Evolutionary conservation across 2,888 invertebrate species (phyloP).

Genomic region (Lasioglossum lativentre): DNA sequence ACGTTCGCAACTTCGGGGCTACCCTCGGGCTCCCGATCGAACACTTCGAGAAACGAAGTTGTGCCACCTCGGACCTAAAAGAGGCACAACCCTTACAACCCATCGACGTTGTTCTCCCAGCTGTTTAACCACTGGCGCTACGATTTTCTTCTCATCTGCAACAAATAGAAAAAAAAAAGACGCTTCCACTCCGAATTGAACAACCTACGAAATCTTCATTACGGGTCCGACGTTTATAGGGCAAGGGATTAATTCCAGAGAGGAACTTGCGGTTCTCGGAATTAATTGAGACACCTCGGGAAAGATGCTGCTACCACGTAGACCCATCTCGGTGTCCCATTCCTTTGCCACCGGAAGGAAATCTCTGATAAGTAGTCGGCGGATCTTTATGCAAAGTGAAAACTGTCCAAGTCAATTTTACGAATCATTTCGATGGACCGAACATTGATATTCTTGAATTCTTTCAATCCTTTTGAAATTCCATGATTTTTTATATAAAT

Average conservation of each 20-base stretch:
- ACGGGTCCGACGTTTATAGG: background rate
- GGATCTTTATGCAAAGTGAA: background rate
- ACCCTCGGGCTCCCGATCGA: conserved; percentile 26
- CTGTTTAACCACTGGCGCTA: background rate
- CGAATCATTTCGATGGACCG: too few species aligned
- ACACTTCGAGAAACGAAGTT: background rate
- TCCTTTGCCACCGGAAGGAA: background rate
- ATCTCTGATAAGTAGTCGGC: background rate
- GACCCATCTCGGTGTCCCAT: background rate
- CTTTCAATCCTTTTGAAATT: too few species aligned
- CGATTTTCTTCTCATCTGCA: background rate
- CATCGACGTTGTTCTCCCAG: background rate
- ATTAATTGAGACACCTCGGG: background rate
- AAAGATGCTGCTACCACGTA: background rate
- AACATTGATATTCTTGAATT: background rate
- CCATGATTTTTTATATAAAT: too few species aligned
- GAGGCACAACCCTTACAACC: background rate
- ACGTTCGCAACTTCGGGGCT: conserved; percentile 15
- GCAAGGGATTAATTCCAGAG: background rate
- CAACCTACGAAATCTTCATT: background rate
- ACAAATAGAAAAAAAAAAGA: background rate
- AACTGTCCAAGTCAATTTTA: background rate
- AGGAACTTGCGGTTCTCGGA: background rate
- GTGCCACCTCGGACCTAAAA: conserved; percentile 10
- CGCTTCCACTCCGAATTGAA: background rate